A percentile compares a stretch with the other conserved stretches of the same genome.
These are phyloP conservation scores for Zaprionus nigranus DNA, from an alignment of 1,140 invertebrate species.

Conservation along the genomic window DNA sequence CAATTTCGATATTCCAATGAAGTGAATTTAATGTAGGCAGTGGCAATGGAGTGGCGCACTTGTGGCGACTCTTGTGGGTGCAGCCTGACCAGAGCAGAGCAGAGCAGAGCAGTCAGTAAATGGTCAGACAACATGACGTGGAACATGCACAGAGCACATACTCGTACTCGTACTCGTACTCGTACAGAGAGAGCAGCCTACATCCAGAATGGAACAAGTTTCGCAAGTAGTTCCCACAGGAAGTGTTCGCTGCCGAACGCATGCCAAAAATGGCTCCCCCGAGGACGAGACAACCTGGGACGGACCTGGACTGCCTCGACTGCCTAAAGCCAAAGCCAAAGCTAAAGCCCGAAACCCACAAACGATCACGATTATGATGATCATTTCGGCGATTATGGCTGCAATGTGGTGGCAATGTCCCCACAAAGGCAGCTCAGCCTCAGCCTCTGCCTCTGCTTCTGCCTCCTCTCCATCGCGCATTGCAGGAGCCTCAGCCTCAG, in stretches of 20 bases:
- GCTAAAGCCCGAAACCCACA: slow-evolving; percentile 49
- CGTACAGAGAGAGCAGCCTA: neutral
- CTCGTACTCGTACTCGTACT: no score
- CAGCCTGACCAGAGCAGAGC: no score
- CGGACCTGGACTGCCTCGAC: no score
- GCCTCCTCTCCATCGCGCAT: no score
- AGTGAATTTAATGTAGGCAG: neutral
- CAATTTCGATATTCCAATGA: slow-evolving; percentile 31
- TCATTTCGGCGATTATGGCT: slow-evolving; percentile 65
- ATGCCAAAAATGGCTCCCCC: slow-evolving; percentile 77
- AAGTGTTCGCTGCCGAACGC: slow-evolving; percentile 76
- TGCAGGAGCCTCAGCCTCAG: slow-evolving; percentile 10
- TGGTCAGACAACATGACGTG: slow-evolving; percentile 44
- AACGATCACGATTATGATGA: slow-evolving; percentile 79
- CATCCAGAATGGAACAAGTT: slow-evolving; percentile 56
- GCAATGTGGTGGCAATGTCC: slow-evolving; percentile 61
- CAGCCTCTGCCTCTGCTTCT: neutral
- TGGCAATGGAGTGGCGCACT: neutral
- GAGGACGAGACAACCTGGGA: slow-evolving; percentile 68
- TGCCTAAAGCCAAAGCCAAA: slow-evolving; percentile 14
- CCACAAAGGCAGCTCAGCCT: slow-evolving; percentile 35
- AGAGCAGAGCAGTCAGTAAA: slow-evolving; percentile 39
- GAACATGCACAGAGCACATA: slow-evolving; percentile 5
- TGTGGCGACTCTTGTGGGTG: slow-evolving; percentile 48
- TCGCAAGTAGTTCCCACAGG: slow-evolving; percentile 75